Percentiles rank a stretch among this genome's conserved stretches.
Evolutionary conservation across 2,888 invertebrate species (phyloP).

Genomic region (Encarsia formosa): DNA sequence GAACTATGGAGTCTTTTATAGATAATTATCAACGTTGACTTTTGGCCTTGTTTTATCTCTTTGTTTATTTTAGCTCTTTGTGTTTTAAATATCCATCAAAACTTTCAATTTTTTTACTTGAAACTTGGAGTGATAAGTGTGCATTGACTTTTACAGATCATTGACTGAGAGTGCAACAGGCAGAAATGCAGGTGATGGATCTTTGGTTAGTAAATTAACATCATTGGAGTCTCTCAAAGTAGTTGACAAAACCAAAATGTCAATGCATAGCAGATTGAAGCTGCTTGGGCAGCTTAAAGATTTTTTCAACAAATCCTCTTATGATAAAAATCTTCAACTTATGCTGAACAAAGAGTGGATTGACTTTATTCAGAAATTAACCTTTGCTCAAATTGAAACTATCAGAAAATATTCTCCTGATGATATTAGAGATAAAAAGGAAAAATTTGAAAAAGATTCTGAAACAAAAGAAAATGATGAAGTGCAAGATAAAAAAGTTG

Average conservation of each 20-base stretch:
- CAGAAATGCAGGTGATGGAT: slow-evolving; percentile 32
- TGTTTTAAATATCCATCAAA: no score
- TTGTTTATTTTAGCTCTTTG: no score
- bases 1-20: no score
- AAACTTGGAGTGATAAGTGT: background rate
- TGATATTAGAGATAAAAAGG: no score
- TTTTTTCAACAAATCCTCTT: slow-evolving; percentile 51
- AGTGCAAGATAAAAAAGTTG: no score
- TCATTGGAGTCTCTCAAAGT: slow-evolving; percentile 30
- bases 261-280: slow-evolving; percentile 52
- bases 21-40: no score
- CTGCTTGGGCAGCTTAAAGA: slow-evolving; percentile 52
- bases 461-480: slow-evolving; percentile 19
- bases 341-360: slow-evolving; percentile 55
- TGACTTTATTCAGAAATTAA: slow-evolving; percentile 53
- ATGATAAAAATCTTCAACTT: slow-evolving; percentile 51
- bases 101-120: no score
- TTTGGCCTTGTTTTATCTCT: no score
- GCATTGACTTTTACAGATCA: slow-evolving; percentile 31
- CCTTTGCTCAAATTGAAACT: slow-evolving; percentile 41
- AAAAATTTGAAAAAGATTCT: slow-evolving; percentile 4
- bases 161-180: slow-evolving; percentile 32
- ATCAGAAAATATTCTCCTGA: slow-evolving; percentile 34
- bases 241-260: slow-evolving; percentile 41
- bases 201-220: slow-evolving; percentile 33